Evolutionary conservation across 2,113 vertebrate genomes (phyloP).

Genomic region (Fregata magnificens): DNA sequence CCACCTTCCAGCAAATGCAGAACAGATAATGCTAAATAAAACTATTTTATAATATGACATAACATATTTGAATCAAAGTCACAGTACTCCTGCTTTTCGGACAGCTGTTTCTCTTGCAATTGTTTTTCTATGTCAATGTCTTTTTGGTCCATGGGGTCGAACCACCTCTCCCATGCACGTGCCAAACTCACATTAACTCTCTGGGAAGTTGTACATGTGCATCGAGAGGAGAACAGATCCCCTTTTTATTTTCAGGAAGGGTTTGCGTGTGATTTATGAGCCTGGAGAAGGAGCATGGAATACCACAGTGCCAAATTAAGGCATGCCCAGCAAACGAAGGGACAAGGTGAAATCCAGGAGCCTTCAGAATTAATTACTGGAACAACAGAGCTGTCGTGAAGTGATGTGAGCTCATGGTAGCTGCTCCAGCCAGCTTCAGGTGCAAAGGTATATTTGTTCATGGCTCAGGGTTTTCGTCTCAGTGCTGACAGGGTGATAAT

Average conservation of each 20-base stretch:
- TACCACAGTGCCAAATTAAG: background rate
- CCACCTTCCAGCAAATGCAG: background rate
- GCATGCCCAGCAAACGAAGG: background rate
- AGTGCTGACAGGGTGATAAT: slow-evolving; percentile 1
- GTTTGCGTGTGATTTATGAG: slow-evolving; percentile 30
- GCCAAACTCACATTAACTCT: background rate
- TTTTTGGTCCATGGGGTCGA: background rate
- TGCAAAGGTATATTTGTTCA: slow-evolving; percentile 50
- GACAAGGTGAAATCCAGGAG: background rate
- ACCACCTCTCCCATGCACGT: background rate
- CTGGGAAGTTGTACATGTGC: background rate
- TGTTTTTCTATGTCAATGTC: background rate
- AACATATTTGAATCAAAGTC: background rate
- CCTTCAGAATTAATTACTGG: slow-evolving; percentile 24
- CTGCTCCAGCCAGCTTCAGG: background rate
- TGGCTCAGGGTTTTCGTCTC: slow-evolving; percentile 23
- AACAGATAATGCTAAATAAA: background rate
- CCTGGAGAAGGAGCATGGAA: background rate
- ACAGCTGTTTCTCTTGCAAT: background rate
- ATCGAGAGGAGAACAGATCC: background rate
- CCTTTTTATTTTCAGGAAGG: slow-evolving; percentile 13
- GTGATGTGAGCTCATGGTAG: background rate
- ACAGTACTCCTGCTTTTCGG: background rate
- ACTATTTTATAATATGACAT: background rate
- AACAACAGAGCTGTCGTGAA: background rate